Evolutionary conservation across 2,888 invertebrate genomes (phyloP), one percentile per base, ranked within the genome.

Genomic region (Apamea crenata): DNA sequence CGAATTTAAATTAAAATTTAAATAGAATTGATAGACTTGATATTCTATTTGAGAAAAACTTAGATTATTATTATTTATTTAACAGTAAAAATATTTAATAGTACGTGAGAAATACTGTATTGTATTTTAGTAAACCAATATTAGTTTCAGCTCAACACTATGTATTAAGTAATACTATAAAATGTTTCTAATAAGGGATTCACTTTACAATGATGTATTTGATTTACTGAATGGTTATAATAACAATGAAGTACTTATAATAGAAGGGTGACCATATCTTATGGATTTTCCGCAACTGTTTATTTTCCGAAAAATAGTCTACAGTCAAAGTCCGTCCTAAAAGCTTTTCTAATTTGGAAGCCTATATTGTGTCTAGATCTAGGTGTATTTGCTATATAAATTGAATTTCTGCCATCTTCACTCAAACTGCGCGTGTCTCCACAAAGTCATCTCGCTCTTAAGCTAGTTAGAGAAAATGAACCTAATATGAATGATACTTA

Each of bases 1-100:
- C 59, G 77, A 61, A 70, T 77, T 78, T 70, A 77, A 85, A 78
- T 84, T 71, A 69, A 86, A 87, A 71, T 84, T 78, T 61, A 87
- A 75, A 73, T 69, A 69, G 40, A 76, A 81, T 82, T 85, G 63
- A 81, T 85, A 69, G 71, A 74, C 32, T 75, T 71, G 25, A 21
- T 73, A 71, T n/a, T 72, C 16, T 21, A 72, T 81, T 66, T 59
- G n/a, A 81, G 59, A 66, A 56, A 78, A 74, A 63, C 40, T 61
- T 10, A 32, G 16, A 47, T n/a, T 56, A 21, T 44, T 29, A 66
- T 67, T 59, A 74, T 80, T 73, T 59, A 47, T 66, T 32, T 61
- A 21, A 50, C n/a, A n/a, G 29, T 53, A 44, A 50, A 50, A 36
- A n/a, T 40, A 70, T 80, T 70, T 47, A 5, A 47, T 56, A 8